Percentiles rank a stretch among this genome's conserved stretches.
These are phyloP conservation scores for Brachionus paranguensis DNA, from an alignment of 1,140 invertebrate species.

Conservation along the genomic window DNA sequence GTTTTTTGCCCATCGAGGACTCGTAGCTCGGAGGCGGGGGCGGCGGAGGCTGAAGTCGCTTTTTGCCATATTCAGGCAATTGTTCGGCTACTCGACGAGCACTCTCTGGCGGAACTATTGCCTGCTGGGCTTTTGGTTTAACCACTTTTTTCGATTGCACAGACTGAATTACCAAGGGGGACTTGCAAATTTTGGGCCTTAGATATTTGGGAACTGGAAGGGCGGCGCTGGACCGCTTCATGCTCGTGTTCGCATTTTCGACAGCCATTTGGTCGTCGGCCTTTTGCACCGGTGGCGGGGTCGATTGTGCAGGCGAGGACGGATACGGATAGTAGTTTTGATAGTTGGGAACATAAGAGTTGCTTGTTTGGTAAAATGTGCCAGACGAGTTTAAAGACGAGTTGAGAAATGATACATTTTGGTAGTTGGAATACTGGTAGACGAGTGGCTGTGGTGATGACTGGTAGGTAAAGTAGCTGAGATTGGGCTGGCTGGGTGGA, in stretches of 20 bases:
- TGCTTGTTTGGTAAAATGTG: constrained; percentile 9
- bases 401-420: not conserved
- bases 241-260: not conserved
- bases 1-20: not conserved
- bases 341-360: not conserved
- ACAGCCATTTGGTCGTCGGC: not conserved
- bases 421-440: not conserved
- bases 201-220: constrained; percentile 1
- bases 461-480: not conserved
- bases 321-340: not conserved
- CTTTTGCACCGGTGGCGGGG: not conserved
- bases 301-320: not conserved
- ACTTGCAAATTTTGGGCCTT: constrained; percentile 19
- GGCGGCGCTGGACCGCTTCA: constrained; percentile 3
- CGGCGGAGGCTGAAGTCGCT: not conserved
- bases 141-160: not conserved
- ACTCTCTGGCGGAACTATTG: not conserved
- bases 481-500: not conserved
- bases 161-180: not conserved
- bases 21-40: not conserved
- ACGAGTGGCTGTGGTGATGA: not conserved
- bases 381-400: not conserved
- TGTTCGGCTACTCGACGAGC: not conserved
- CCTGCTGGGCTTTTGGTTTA: not conserved
- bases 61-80: not conserved